Evolutionary conservation across 2,113 vertebrate species (phyloP).

Genomic region (Tupaia chinensis): DNA sequence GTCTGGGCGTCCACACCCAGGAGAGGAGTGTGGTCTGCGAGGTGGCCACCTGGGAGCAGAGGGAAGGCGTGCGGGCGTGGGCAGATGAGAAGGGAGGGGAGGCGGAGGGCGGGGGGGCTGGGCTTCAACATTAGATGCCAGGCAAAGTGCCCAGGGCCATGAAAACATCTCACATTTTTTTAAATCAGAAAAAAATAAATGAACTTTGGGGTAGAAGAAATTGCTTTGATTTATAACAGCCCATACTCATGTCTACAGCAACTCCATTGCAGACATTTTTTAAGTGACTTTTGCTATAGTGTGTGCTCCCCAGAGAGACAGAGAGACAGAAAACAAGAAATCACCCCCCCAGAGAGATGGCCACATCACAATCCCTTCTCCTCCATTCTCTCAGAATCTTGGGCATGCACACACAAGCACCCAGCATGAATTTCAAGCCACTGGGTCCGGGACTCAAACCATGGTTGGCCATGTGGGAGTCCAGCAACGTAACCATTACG

Average conservation of each 20-base stretch:
- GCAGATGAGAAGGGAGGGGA: fast-evolving
- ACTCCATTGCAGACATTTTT: not conserved
- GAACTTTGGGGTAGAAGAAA: not conserved
- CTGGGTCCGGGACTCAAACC: no score
- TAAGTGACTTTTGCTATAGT: no score
- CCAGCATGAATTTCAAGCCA: no score
- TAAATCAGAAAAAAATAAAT: not conserved
- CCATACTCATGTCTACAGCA: not conserved
- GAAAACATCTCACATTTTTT: not conserved
- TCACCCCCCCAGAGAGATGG: no score
- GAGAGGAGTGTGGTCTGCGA: not conserved
- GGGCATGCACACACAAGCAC: no score
- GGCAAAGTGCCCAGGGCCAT: not conserved
- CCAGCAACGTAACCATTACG: no score
- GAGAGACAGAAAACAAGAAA: no score
- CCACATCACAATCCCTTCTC: no score
- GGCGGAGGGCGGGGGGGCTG: fast-evolving
- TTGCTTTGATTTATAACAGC: not conserved
- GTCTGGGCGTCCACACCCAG: not conserved
- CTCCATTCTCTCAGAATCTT: no score
- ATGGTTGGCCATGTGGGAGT: no score
- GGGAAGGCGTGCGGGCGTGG: fast-evolving
- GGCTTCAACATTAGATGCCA: fast-evolving
- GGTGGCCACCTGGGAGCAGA: not conserved
- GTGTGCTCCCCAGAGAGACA: no score